A percentile compares a stretch with the other conserved stretches of the same genome.
phyloP scores from a whole-genome alignment of 2,888 invertebrate species.

The Capitulum mitella region DNA sequence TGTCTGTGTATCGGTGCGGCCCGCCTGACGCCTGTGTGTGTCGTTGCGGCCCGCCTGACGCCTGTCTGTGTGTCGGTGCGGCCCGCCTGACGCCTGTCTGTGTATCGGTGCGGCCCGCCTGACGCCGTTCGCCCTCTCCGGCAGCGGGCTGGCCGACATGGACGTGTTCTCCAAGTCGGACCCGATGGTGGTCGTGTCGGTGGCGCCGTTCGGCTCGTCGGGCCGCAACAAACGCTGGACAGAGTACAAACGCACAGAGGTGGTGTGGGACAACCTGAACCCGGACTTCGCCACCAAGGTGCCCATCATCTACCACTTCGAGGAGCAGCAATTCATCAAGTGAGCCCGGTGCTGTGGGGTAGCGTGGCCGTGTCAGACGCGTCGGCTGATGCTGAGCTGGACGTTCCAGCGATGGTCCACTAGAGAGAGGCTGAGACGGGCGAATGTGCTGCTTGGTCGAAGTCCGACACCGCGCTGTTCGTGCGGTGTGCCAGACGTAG shows the following conservation, averaged over 20 bases:
- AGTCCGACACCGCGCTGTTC: too few relatives aligned
- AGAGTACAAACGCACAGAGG: slow-evolving; percentile 35
- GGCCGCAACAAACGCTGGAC: slow-evolving; percentile 29
- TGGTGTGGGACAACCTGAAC: slow-evolving; percentile 40
- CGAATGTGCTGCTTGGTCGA: too few relatives aligned
- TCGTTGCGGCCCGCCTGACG: background rate
- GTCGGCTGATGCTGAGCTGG: too few relatives aligned
- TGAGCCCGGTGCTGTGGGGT: background rate
- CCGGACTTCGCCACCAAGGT: slow-evolving; percentile 48
- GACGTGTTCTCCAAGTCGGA: slow-evolving; percentile 48
- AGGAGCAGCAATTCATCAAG: slow-evolving; percentile 46
- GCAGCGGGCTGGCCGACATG: slow-evolving; percentile 41
- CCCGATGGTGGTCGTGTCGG: slow-evolving; percentile 44
- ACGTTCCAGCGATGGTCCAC: too few relatives aligned
- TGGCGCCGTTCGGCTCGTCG: slow-evolving; percentile 35
- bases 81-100: background rate
- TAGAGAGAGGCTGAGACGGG: too few relatives aligned
- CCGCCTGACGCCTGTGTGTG: background rate
- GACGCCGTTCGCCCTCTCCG: background rate
- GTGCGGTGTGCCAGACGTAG: too few relatives aligned
- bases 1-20: background rate
- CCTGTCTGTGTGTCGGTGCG: background rate
- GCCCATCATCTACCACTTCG: slow-evolving; percentile 47
- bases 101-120: too few relatives aligned
- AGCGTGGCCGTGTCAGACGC: too few relatives aligned